phyloP scores from a whole-genome alignment of 2,888 invertebrate genomes.

The Aporophyla lueneburgensis region DNA sequence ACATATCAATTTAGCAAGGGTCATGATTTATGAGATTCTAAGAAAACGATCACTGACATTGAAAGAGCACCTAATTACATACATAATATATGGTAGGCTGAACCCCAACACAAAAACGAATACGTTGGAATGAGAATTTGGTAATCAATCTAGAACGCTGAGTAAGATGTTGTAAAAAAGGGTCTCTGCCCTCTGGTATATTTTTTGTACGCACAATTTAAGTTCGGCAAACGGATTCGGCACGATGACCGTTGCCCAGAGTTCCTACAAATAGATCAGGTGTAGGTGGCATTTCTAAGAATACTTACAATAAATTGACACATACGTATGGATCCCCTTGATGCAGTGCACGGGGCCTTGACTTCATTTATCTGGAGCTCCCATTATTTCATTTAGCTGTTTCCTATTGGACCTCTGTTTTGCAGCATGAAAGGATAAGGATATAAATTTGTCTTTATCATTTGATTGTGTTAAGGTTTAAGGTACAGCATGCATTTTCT shows the following conservation, averaged over 20 bases:
- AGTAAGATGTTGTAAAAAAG: slow-evolving; percentile 36
- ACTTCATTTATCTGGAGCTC: slow-evolving; percentile 65
- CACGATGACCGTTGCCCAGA: slow-evolving; percentile 84
- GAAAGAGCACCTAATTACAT: neutral
- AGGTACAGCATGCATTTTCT: neutral
- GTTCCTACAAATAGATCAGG: slow-evolving; percentile 83
- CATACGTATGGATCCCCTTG: slow-evolving; percentile 62
- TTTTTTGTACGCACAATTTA: slow-evolving; percentile 56
- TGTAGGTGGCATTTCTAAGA: slow-evolving; percentile 86
- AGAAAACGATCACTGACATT: neutral
- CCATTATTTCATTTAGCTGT: slow-evolving; percentile 66
- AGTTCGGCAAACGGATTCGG: slow-evolving; percentile 70
- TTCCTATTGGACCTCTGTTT: slow-evolving; percentile 61
- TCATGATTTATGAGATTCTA: slow-evolving; percentile 9
- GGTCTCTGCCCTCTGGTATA: slow-evolving; percentile 44
- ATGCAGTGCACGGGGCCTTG: slow-evolving; percentile 67
- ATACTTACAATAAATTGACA: slow-evolving; percentile 79
- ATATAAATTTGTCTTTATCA: slow-evolving; percentile 30
- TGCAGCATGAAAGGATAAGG: slow-evolving; percentile 26
- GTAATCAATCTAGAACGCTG: slow-evolving; percentile 34
- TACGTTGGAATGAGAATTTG: slow-evolving; percentile 4
- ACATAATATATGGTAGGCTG: neutral
- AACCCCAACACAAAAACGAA: slow-evolving; percentile 15
- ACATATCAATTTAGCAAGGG: neutral
- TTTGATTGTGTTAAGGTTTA: slow-evolving; percentile 8